These are phyloP conservation scores for Cherax destructor DNA, from an alignment of 1,140 invertebrate species.

Conservation along the genomic window DNA sequence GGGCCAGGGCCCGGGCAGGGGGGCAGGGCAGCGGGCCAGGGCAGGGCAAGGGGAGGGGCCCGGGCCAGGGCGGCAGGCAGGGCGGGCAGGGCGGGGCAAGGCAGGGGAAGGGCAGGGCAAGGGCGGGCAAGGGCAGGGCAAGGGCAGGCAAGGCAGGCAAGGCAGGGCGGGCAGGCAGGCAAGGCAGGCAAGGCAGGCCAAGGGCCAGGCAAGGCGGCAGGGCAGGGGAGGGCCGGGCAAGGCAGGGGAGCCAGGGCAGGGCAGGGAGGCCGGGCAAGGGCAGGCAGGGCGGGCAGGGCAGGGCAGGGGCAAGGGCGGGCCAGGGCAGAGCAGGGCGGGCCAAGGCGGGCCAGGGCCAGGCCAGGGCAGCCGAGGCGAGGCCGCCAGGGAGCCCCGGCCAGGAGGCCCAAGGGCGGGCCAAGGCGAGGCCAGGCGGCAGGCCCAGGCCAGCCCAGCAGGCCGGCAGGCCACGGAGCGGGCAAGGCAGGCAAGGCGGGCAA, in stretches of 20 bases:
- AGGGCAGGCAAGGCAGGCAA: neutral
- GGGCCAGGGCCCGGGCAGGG: neutral
- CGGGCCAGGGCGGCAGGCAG: neutral
- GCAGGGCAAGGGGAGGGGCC: neutral
- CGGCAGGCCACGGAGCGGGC: neutral
- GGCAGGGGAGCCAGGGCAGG: neutral
- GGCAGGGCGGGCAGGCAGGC: too few relatives aligned
- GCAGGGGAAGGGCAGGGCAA: neutral
- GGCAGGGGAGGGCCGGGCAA: constrained; percentile 9
- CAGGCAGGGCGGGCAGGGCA: too few relatives aligned
- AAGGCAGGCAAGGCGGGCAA: neutral
- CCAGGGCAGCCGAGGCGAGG: too few relatives aligned
- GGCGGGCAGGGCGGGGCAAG: neutral
- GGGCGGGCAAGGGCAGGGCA: neutral
- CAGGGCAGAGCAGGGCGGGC: too few relatives aligned
- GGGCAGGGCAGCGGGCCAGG: too few relatives aligned
- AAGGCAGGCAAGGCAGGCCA: neutral
- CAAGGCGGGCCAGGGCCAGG: too few relatives aligned
- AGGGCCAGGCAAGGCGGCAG: neutral
- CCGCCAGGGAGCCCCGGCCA: neutral
- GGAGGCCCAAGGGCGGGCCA: neutral
- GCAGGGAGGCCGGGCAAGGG: too few relatives aligned
- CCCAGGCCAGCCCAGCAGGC: neutral
- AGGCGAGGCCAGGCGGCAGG: neutral
- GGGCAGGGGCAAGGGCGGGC: too few relatives aligned